phyloP scores from a whole-genome alignment of 2,797 vertebrate species.

The Percopsis omiscomaycus region DNA sequence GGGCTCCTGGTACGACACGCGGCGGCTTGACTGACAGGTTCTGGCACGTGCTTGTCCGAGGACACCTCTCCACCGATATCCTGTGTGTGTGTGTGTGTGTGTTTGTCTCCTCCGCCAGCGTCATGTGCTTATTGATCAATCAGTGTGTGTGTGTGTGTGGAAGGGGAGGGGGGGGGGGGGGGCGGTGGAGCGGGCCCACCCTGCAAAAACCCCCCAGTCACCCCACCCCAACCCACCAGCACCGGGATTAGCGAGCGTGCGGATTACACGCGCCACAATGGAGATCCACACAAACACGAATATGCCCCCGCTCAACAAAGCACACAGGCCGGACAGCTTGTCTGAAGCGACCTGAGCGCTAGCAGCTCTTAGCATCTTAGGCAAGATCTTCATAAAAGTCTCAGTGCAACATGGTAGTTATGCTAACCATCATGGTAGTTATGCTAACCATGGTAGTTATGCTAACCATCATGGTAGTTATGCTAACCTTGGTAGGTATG shows the following conservation, averaged over 20 bases:
- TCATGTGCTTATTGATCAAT: not conserved
- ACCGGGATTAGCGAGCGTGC: constrained; percentile 78
- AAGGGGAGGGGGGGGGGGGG: constrained; percentile 38
- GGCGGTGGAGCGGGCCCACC: constrained; percentile 63
- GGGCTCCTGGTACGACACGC: constrained; percentile 46
- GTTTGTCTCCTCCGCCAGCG: not conserved
- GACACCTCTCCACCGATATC: constrained; percentile 15
- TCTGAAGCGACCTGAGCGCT: constrained; percentile 24
- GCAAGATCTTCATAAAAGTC: constrained; percentile 38
- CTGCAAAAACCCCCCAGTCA: constrained; percentile 59
- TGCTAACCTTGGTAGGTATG: too few species aligned
- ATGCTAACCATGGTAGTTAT: constrained; percentile 1
- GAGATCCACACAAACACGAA: constrained; percentile 74
- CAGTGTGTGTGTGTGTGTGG: constrained; percentile 8
- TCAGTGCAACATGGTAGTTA: constrained; percentile 27
- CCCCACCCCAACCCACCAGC: constrained; percentile 80
- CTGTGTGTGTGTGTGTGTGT: constrained; percentile 12
- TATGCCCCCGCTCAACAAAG: constrained; percentile 66
- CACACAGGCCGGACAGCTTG: constrained; percentile 32
- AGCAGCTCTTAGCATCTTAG: constrained; percentile 58
- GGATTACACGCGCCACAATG: constrained; percentile 80
- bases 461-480: too few species aligned
- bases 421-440: constrained; percentile 14
- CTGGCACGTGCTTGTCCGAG: constrained; percentile 30
- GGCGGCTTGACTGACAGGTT: constrained; percentile 29